These are phyloP conservation scores for Plumapathes pennacea DNA, from an alignment of 92 coral and sea anemone genomes.

Conservation along the genomic window DNA sequence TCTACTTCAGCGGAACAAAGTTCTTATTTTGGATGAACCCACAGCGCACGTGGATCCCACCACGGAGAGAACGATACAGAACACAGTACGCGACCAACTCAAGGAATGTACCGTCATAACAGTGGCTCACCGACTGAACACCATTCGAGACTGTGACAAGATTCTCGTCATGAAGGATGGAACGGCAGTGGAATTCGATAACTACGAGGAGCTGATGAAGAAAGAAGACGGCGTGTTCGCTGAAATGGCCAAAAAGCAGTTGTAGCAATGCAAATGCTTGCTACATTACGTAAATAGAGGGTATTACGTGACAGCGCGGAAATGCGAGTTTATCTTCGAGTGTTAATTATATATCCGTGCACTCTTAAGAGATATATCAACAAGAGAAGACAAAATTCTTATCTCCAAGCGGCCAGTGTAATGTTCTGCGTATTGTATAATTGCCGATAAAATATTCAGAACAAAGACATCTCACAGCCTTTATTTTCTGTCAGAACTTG, in stretches of 20 bases:
- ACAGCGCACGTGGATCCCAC: conserved; percentile 81
- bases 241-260: conserved; percentile 69
- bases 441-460: no score
- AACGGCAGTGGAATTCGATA: conserved; percentile 72
- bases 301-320: no score
- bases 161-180: conserved; percentile 81
- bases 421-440: no score
- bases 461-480: no score
- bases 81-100: conserved; percentile 67
- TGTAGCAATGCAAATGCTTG: no score
- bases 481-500: no score
- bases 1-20: conserved; percentile 53
- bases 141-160: conserved; percentile 78
- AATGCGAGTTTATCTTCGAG: no score
- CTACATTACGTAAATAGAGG: no score
- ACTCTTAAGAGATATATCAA: no score
- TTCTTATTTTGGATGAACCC: conserved; percentile 77
- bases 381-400: no score
- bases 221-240: conserved; percentile 72
- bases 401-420: no score
- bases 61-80: conserved; percentile 84
- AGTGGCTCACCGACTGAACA: conserved; percentile 69
- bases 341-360: no score
- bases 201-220: conserved; percentile 63
- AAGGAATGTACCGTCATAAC: conserved; percentile 66